Evolutionary conservation across 1,140 invertebrate species (phyloP).

Genomic region (Drosophila rhopaloa): DNA sequence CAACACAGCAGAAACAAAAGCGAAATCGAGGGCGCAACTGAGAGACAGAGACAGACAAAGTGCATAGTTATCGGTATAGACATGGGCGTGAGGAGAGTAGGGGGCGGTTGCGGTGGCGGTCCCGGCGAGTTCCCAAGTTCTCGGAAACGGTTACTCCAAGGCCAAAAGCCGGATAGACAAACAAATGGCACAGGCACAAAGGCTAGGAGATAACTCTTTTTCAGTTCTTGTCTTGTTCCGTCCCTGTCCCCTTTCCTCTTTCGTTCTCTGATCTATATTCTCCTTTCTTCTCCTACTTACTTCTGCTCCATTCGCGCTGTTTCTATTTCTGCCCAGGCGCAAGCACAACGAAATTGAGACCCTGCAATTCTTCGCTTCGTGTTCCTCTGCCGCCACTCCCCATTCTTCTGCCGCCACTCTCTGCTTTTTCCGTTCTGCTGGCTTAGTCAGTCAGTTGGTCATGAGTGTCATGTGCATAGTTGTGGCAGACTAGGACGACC

Average conservation of each 20-base stretch:
- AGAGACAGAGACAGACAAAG: constrained; percentile 30
- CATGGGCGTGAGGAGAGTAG: constrained; percentile 19
- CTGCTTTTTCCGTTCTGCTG: constrained; percentile 34
- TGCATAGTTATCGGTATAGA: constrained; percentile 52
- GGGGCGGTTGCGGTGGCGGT: background rate
- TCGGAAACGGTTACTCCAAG: constrained; percentile 79
- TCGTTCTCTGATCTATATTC: background rate
- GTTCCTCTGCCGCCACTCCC: constrained; percentile 2
- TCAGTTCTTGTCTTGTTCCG: background rate
- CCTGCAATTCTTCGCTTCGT: constrained; percentile 8
- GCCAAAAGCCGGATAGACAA: constrained; percentile 56
- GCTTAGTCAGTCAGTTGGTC: constrained; percentile 83
- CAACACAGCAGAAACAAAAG: constrained; percentile 12
- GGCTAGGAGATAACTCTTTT: constrained; percentile 19
- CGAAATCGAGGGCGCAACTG: constrained; percentile 27
- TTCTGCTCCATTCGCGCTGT: constrained; percentile 34
- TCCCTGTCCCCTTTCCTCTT: background rate
- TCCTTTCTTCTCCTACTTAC: background rate
- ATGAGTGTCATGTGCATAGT: constrained; percentile 74
- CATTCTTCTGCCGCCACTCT: constrained; percentile 1
- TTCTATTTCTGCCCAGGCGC: constrained; percentile 41
- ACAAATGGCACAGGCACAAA: constrained; percentile 46
- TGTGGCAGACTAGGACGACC: constrained; percentile 20
- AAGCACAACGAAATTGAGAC: constrained; percentile 1
- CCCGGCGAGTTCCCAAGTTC: constrained; percentile 36